Base-by-base conservation (phyloP, 2,113 vertebrate genomes). In the Pterocles burchelli region DNA sequence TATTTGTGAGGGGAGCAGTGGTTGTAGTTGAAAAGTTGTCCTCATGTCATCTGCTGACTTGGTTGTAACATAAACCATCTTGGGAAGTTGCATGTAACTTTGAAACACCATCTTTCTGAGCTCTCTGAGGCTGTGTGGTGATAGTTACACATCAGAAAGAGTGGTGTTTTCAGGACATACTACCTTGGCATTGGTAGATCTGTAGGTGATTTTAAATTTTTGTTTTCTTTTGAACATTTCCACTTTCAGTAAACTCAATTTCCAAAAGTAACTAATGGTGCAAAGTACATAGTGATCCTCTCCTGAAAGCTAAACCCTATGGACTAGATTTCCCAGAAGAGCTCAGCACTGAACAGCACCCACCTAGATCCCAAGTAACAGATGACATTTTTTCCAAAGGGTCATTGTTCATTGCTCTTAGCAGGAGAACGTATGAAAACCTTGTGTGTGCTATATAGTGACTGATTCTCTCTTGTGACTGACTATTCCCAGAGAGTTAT, bases 1-100 rank as follows among this genome's bases (percentile, higher is more conserved):
- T 38, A 91, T 75, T 94, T 49, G 24, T 61, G 76, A 82, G 71
- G 11, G 33, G 25, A 95, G 71, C 63, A 45, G 55, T 63, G 81
- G 49, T 87, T 88, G 11, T 81, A 88, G 79, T 66, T 6, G 0
- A 91, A 95, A 95, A 91, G 93, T 94, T 91, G 90, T 57, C 61
- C 46, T 57, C 54, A 34, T 75, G 82, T 93, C 73, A 78, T 74
- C 79, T 89, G 57, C 83, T 85, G 93, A 36, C 67, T 93, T 65
- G 49, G 71, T 72, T 72, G 49, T 55, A 70, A 46, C 43, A 33
- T 48, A 75, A 86, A 86, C 55, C 31, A 62, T 68, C 80, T 14
- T 29, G 66, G 76, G 77, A 89, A 77, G 83, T 63, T 84, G 38
- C 65, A 80, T 41, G 65, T 74, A 85, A 49, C 76, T 67, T 49